Evolutionary conservation across 1,140 invertebrate species (phyloP).

Genomic region (Drosophila repleta): DNA sequence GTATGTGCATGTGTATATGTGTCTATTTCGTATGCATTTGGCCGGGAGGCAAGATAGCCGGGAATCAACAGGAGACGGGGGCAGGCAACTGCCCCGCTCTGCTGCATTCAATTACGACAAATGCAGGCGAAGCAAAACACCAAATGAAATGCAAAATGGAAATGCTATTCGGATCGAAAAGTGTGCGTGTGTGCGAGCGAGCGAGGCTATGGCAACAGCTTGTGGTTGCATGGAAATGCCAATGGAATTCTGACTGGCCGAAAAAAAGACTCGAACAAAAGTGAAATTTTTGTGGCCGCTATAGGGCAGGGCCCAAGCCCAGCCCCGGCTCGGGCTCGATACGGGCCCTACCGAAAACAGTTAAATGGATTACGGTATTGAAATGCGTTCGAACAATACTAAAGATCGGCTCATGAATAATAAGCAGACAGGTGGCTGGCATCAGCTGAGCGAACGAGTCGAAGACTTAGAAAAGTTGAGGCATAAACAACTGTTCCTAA

Average conservation of each 20-base stretch:
- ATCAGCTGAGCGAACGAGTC: slow-evolving; percentile 40
- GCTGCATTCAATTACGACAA: slow-evolving; percentile 44
- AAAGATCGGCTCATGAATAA: slow-evolving; percentile 68
- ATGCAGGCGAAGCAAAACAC: slow-evolving; percentile 12
- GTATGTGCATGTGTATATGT: no score
- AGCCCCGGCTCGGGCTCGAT: slow-evolving; percentile 7
- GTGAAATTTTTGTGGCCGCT: slow-evolving; percentile 54
- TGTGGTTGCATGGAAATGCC: slow-evolving; percentile 18
- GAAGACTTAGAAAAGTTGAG: slow-evolving; percentile 31
- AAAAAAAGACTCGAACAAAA: slow-evolving; percentile 18
- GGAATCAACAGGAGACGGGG: neutral
- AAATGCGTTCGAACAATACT: slow-evolving; percentile 43
- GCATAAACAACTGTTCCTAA: slow-evolving; percentile 55
- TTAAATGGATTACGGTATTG: slow-evolving; percentile 77
- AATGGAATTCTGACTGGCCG: slow-evolving; percentile 25
- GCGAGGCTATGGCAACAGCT: slow-evolving; percentile 18
- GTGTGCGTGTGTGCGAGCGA: slow-evolving; percentile 3
- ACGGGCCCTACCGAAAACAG: slow-evolving; percentile 59
- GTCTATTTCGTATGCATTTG: slow-evolving; percentile 41
- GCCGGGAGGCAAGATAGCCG: slow-evolving; percentile 16
- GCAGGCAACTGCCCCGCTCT: slow-evolving; percentile 4
- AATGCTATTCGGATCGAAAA: slow-evolving; percentile 28
- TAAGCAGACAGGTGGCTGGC: slow-evolving; percentile 47
- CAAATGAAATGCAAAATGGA: slow-evolving; percentile 37
- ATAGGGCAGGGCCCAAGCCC: slow-evolving; percentile 20